phyloP scores from a whole-genome alignment of 2,797 vertebrate genomes.

The Rhadinocentrus ornatus region DNA sequence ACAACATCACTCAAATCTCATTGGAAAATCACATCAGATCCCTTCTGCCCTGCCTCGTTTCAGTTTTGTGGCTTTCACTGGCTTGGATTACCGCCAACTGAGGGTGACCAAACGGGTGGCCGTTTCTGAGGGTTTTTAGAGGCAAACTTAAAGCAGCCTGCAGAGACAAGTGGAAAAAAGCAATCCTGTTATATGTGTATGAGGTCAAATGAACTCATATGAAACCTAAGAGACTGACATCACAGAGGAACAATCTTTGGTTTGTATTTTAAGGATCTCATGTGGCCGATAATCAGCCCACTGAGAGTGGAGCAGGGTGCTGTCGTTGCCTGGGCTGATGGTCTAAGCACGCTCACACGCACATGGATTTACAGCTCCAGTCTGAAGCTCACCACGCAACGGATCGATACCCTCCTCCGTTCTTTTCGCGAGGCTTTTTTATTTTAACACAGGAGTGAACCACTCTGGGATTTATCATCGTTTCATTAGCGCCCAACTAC shows the following conservation, averaged over 20 bases:
- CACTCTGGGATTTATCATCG: constrained; percentile 80
- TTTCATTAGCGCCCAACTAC: constrained; percentile 73
- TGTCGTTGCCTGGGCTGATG: constrained; percentile 65
- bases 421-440: constrained; percentile 54
- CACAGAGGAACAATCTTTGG: constrained; percentile 23
- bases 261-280: constrained; percentile 49
- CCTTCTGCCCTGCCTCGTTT: constrained; percentile 42
- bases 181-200: background rate
- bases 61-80: constrained; percentile 50
- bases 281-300: constrained; percentile 54
- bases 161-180: constrained; percentile 29
- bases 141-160: constrained; percentile 58
- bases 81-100: constrained; percentile 74
- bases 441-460: constrained; percentile 71
- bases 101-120: constrained; percentile 41
- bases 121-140: constrained; percentile 33
- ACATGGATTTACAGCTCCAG: constrained; percentile 76
- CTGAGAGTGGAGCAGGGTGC: constrained; percentile 60
- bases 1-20: constrained; percentile 39
- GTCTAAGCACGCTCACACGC: constrained; percentile 59
- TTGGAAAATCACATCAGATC: constrained; percentile 51
- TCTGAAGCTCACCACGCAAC: constrained; percentile 59
- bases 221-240: constrained; percentile 14
- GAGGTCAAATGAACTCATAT: constrained; percentile 25
- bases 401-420: constrained; percentile 70